Evolutionary conservation across 2,797 vertebrate genomes (phyloP).

Genomic region (Helarctos malayanus): DNA sequence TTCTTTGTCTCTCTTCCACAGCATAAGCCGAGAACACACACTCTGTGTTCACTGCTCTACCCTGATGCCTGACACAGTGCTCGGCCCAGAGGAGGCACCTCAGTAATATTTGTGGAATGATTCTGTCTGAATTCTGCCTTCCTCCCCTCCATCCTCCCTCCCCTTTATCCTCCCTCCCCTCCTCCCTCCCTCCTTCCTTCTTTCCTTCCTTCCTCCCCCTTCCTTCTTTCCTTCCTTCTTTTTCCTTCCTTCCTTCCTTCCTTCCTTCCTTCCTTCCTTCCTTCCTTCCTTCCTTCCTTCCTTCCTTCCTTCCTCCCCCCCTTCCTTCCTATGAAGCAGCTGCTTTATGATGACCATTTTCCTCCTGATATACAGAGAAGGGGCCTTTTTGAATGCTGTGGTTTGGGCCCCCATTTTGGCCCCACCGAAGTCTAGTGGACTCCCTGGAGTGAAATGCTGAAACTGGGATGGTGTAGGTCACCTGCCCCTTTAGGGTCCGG

Average conservation of each 20-base stretch:
- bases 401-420: not conserved
- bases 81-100: not conserved
- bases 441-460: not conserved
- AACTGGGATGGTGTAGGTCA: not conserved
- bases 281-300: rapidly evolving
- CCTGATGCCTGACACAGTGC: rapidly evolving
- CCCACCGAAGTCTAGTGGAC: not conserved
- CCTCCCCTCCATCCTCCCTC: no score
- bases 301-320: no score
- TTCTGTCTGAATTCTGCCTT: not conserved
- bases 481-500: not conserved
- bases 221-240: rapidly evolving
- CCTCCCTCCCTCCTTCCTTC: not conserved
- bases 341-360: not conserved
- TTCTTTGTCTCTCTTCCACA: not conserved
- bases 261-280: rapidly evolving
- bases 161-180: not conserved
- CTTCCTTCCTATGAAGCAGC: not conserved
- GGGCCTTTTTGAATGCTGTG: not conserved
- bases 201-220: no score
- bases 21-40: not conserved
- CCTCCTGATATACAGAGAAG: not conserved
- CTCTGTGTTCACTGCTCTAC: not conserved
- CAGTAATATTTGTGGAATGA: not conserved
- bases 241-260: rapidly evolving